Evolutionary conservation across 2,888 invertebrate species (phyloP).

Genomic region (Achlya flavicornis): DNA sequence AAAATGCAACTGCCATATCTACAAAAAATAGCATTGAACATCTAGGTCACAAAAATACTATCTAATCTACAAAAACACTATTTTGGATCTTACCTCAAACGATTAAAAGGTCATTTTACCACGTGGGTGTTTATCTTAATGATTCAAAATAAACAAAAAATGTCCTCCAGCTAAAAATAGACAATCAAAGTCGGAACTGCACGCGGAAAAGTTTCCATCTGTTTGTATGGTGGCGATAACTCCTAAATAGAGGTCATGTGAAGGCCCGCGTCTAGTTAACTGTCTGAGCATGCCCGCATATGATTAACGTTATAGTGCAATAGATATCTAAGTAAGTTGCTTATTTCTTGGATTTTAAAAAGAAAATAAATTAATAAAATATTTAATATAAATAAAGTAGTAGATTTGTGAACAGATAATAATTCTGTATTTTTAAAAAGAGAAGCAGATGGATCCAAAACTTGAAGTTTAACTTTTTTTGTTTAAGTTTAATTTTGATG

Average conservation of each 20-base stretch:
- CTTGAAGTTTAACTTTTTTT: too few relatives aligned
- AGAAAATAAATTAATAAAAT: too few relatives aligned
- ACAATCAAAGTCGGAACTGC: conserved; percentile 42
- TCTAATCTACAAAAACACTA: conserved; percentile 10
- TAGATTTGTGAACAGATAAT: too few relatives aligned
- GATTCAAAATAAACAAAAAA: conserved; percentile 7
- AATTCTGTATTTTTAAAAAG: too few relatives aligned
- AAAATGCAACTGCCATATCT: background rate
- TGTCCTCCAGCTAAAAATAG: conserved; percentile 25
- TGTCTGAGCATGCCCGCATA: conserved; percentile 53
- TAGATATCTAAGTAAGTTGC: conserved; percentile 1
- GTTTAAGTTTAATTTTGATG: too few relatives aligned
- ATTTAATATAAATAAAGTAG: too few relatives aligned
- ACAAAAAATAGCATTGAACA: background rate
- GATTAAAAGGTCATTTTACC: conserved; percentile 8
- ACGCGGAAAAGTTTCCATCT: conserved; percentile 38
- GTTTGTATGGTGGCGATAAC: conserved; percentile 19
- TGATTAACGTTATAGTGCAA: conserved; percentile 9
- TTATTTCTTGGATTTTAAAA: background rate
- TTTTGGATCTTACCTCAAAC: conserved; percentile 9
- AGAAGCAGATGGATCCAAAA: too few relatives aligned
- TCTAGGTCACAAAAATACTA: conserved; percentile 10
- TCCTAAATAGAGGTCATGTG: conserved; percentile 38
- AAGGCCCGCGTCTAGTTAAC: conserved; percentile 45
- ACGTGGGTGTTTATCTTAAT: conserved; percentile 5